phyloP scores from a whole-genome alignment of 2,113 vertebrate species.

The Gnathonemus echidnorhynchus region DNA sequence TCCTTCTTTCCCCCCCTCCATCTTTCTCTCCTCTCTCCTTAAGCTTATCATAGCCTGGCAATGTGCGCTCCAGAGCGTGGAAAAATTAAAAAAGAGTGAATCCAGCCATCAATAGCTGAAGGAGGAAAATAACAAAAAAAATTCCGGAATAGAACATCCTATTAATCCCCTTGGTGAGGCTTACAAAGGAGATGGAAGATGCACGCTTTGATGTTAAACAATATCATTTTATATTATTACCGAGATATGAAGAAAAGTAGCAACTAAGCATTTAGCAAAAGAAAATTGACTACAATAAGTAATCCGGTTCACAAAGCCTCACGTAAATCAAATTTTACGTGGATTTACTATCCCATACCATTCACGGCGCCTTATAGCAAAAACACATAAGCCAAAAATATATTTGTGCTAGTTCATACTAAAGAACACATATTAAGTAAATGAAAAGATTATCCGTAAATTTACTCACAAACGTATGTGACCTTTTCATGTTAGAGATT shows the following conservation, averaged over 20 bases:
- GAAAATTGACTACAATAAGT: background rate
- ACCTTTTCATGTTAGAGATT: background rate
- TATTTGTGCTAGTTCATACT: background rate
- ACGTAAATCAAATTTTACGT: background rate
- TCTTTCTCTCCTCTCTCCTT: constrained; percentile 63
- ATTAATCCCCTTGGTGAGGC: constrained; percentile 72
- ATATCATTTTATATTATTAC: constrained; percentile 22
- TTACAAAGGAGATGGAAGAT: constrained; percentile 28
- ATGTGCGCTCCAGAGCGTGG: constrained; percentile 90
- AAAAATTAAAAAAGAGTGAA: constrained; percentile 98
- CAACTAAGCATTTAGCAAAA: background rate
- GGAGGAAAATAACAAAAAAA: constrained; percentile 88
- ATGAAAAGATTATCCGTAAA: background rate
- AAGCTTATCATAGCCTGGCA: constrained; percentile 88
- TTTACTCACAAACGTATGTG: background rate
- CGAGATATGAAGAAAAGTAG: background rate
- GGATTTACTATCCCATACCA: background rate
- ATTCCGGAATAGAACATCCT: constrained; percentile 80
- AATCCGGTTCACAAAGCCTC: background rate
- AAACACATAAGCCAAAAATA: background rate
- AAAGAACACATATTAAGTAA: background rate
- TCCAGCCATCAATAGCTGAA: constrained; percentile 93
- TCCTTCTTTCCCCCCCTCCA: constrained; percentile 48
- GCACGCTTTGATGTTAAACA: constrained; percentile 35
- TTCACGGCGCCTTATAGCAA: background rate